A percentile compares a stretch with the other conserved stretches of the same genome.
These are phyloP conservation scores for Diplolepis rosae DNA, from an alignment of 2,888 invertebrate genomes.

Conservation along the genomic window DNA sequence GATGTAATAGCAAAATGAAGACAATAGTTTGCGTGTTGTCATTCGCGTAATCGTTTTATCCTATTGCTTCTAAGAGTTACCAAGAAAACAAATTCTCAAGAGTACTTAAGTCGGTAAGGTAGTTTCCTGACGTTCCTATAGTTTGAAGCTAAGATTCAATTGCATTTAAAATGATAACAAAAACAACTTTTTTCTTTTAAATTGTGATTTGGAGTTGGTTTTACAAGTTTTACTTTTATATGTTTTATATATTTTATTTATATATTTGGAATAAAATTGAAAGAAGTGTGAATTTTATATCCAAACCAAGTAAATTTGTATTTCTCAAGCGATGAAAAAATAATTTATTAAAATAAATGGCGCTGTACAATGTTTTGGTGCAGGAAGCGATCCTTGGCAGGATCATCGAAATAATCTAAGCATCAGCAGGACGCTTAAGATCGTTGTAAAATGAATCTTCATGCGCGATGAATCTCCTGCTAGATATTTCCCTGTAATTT, in stretches of 20 bases:
- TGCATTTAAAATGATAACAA: neutral
- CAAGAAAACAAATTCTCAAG: neutral
- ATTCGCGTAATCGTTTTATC: constrained; percentile 23
- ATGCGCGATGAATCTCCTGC: constrained; percentile 55
- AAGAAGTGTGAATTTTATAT: too few relatives aligned
- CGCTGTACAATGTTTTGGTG: constrained; percentile 24
- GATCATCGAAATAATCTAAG: constrained; percentile 16
- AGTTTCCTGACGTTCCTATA: neutral
- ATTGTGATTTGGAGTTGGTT: too few relatives aligned
- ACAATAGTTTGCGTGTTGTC: constrained; percentile 19
- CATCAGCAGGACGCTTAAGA: constrained; percentile 8
- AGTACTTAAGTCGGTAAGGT: neutral
- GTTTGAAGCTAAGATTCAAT: neutral
- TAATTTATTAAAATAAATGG: constrained; percentile 30
- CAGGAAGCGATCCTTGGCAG: neutral
- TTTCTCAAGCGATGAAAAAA: constrained; percentile 15
- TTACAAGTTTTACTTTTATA: too few relatives aligned
- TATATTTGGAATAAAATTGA: too few relatives aligned
- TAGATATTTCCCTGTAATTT: constrained; percentile 66
- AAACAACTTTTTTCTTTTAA: neutral
- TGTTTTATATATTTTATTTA: too few relatives aligned
- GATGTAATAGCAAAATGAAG: constrained; percentile 4
- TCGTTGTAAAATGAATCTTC: constrained; percentile 21
- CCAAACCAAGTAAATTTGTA: neutral
- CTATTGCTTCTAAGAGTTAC: constrained; percentile 1